Percentiles rank a stretch among this genome's conserved stretches.
Conservation (phyloP, 2,888 invertebrate genomes). For the Archips xylosteana region DNA sequence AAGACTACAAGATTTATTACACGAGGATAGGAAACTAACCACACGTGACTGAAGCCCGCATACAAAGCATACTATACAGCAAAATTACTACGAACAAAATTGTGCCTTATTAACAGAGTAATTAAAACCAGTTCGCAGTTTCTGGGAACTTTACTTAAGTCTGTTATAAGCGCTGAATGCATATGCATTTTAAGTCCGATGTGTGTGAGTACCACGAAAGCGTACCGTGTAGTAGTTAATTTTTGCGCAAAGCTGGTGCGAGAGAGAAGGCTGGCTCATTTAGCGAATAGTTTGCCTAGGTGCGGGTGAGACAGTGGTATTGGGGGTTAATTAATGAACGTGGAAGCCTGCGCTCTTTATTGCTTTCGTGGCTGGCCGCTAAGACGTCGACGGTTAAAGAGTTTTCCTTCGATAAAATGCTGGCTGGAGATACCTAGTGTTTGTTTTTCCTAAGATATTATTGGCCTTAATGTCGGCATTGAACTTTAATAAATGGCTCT, state of each 20-base stretch:
- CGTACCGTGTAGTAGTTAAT: conserved; percentile 83
- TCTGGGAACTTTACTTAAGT: conserved; percentile 56
- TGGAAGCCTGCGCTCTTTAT: conserved; percentile 86
- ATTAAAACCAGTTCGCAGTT: conserved; percentile 70
- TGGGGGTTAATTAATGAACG: conserved; percentile 86
- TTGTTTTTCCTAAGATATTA: conserved; percentile 61
- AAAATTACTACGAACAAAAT: conserved; percentile 63
- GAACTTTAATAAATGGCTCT: conserved; percentile 22
- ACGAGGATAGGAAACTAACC: conserved; percentile 79
- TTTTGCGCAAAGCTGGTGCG: conserved; percentile 85
- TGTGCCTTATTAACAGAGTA: conserved; percentile 66
- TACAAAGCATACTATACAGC: conserved; percentile 59
- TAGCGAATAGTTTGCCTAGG: conserved; percentile 78
- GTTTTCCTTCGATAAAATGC: conserved; percentile 80
- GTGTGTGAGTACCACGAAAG: conserved; percentile 76
- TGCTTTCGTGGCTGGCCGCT: conserved; percentile 84
- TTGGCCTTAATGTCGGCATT: conserved; percentile 37
- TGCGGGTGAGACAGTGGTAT: conserved; percentile 71
- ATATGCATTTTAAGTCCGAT: conserved; percentile 77
- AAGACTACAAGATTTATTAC: conserved; percentile 83
- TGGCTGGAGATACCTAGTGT: conserved; percentile 54
- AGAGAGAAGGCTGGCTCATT: conserved; percentile 80
- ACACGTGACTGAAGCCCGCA: conserved; percentile 73
- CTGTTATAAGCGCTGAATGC: conserved; percentile 65
- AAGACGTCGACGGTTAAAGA: conserved; percentile 82